Percentiles rank a stretch among this genome's conserved stretches.
Evolutionary conservation across 2,888 invertebrate genomes (phyloP).

Genomic region (Drosophila affinis): DNA sequence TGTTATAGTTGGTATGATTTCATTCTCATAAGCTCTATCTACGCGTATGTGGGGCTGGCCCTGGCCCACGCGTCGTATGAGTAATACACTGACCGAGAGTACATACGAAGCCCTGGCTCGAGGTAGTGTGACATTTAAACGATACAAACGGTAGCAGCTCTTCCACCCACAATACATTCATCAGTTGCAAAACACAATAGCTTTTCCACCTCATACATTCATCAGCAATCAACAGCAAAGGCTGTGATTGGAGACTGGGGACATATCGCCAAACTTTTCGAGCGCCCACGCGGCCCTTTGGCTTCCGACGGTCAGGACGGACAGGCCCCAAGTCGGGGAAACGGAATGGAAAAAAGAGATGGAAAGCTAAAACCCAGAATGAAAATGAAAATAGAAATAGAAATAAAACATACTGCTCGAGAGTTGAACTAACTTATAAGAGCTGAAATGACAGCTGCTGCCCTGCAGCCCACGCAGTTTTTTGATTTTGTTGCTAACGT

Average conservation of each 20-base stretch:
- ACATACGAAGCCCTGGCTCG: conserved; percentile 4
- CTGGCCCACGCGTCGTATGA: conserved; percentile 61
- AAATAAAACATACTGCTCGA: conserved; percentile 34
- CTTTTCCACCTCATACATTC: neutral
- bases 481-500: conserved; percentile 38
- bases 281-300: conserved; percentile 60
- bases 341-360: neutral
- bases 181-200: neutral
- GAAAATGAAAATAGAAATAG: conserved; percentile 17
- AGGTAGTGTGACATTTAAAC: conserved; percentile 17
- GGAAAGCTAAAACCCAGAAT: conserved; percentile 19
- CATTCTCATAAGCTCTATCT: conserved; percentile 51
- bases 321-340: neutral
- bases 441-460: conserved; percentile 49
- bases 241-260: conserved; percentile 9
- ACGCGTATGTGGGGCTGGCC: neutral
- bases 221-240: neutral
- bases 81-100: conserved; percentile 55
- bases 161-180: neutral
- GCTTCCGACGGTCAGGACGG: neutral
- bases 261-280: conserved; percentile 28
- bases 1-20: conserved; percentile 71
- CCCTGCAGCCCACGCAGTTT: conserved; percentile 31
- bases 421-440: conserved; percentile 70
- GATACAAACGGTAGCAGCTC: conserved; percentile 7